These are phyloP conservation scores for Aplidium turbinatum DNA, from an alignment of 23 tunicate genomes.

Conservation along the genomic window DNA sequence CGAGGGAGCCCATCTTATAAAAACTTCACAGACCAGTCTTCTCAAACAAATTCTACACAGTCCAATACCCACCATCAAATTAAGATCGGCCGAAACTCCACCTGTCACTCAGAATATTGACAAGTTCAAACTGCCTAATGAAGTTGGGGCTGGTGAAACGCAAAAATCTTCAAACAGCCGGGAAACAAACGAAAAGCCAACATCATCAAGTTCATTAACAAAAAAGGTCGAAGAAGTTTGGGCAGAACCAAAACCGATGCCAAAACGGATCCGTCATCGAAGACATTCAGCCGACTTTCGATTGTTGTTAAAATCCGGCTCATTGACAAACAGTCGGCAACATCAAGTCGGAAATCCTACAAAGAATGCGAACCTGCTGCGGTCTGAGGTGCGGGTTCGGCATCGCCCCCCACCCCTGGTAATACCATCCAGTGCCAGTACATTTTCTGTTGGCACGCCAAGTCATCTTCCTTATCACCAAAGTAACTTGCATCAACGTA, in stretches of 20 bases:
- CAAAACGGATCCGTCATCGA: conserved; percentile 47
- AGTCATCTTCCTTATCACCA: conserved; percentile 31
- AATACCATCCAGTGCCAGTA: conserved; percentile 80
- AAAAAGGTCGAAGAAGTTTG: conserved; percentile 67
- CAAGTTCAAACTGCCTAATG: not conserved
- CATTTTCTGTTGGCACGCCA: conserved; percentile 31
- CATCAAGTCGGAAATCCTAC: conserved; percentile 4
- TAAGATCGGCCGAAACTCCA: not conserved
- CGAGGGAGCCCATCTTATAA: conserved; percentile 80
- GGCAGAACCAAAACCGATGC: conserved; percentile 88
- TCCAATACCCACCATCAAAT: conserved; percentile 33
- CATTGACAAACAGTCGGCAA: not conserved
- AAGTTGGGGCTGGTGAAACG: not conserved
- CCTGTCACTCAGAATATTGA: not conserved
- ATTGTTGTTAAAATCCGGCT: conserved; percentile 36
- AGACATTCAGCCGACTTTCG: conserved; percentile 75
- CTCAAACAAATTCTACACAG: conserved; percentile 66
- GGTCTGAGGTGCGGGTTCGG: conserved; percentile 41
- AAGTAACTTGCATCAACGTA: conserved; percentile 77
- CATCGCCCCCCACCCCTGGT: conserved; percentile 80
- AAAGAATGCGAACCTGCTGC: not conserved
- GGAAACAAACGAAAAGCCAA: not conserved
- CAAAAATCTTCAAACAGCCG: not conserved
- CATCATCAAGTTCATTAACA: conserved; percentile 1
- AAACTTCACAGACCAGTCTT: conserved; percentile 32